Percentiles rank a stretch among this genome's conserved stretches.
Conservation (phyloP, 2,888 invertebrate species). For the Neoascia interrupta region DNA sequence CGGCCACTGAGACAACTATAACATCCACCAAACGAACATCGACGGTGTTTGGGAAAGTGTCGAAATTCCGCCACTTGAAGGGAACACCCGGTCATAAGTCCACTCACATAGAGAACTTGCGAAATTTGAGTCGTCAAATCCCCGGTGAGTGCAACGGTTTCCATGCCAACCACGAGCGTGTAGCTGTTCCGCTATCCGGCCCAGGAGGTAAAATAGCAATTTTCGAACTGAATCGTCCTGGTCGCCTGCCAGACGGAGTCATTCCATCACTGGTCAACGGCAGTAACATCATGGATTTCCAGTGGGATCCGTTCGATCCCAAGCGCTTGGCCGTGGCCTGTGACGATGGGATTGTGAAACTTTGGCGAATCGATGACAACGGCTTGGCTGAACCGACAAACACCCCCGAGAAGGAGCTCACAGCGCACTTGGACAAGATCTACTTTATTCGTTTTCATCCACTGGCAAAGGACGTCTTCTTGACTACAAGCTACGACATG, state of each 20-base stretch:
- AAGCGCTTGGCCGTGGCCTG: slow-evolving; percentile 91
- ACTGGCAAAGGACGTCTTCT: slow-evolving; percentile 90
- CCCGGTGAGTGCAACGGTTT: slow-evolving; percentile 97
- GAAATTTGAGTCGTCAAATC: slow-evolving; percentile 93
- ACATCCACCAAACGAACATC: slow-evolving; percentile 90
- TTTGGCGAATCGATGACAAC: slow-evolving; percentile 89
- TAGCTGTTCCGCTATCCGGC: slow-evolving; percentile 94
- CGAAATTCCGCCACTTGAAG: slow-evolving; percentile 95
- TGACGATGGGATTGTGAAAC: slow-evolving; percentile 90
- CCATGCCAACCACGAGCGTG: slow-evolving; percentile 91
- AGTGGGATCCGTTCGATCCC: slow-evolving; percentile 95
- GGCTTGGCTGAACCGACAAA: slow-evolving; percentile 89
- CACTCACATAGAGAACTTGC: slow-evolving; percentile 93
- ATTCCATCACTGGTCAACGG: slow-evolving; percentile 94
- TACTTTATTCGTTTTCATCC: slow-evolving; percentile 96
- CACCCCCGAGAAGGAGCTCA: slow-evolving; percentile 84
- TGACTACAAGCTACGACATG: slow-evolving; percentile 94
- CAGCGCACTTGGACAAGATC: slow-evolving; percentile 94
- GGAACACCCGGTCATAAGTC: slow-evolving; percentile 95
- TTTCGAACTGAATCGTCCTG: slow-evolving; percentile 88
- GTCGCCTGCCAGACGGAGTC: slow-evolving; percentile 89
- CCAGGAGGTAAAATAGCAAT: slow-evolving; percentile 95
- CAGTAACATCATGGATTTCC: slow-evolving; percentile 93
- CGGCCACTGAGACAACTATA: slow-evolving; percentile 79
- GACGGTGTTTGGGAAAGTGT: slow-evolving; percentile 92